Evolutionary conservation across 2,888 invertebrate genomes (phyloP).

Genomic region (Ceratothoa steindachneri): DNA sequence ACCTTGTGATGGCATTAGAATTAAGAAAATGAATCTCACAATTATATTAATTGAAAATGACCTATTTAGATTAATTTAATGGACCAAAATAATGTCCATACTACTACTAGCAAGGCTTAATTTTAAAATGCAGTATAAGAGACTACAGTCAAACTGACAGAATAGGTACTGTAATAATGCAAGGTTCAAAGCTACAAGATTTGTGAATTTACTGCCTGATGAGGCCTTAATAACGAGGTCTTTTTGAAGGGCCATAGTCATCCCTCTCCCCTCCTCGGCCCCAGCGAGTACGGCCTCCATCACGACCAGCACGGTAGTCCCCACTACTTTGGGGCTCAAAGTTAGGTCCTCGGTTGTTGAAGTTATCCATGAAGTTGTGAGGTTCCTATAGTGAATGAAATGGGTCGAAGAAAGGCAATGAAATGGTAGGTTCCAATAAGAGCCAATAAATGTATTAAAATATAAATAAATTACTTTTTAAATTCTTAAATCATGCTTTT

Average conservation of each 20-base stretch:
- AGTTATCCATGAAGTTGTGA: background rate
- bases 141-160: background rate
- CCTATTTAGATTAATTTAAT: no score
- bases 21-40: no score
- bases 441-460: no score
- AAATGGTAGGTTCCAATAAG: background rate
- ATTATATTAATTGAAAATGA: no score
- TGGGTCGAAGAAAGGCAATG: background rate
- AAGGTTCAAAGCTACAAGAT: background rate
- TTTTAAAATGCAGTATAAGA: background rate
- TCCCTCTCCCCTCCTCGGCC: conserved; percentile 6
- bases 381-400: conserved; percentile 7
- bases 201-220: background rate
- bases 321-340: background rate
- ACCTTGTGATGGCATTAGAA: no score
- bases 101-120: background rate
- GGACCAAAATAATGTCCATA: background rate
- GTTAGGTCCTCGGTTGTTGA: conserved; percentile 4
- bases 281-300: background rate
- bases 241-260: background rate
- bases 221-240: background rate
- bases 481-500: no score
- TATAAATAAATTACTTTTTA: no score
- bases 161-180: background rate
- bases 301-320: background rate